These are phyloP conservation scores for Drosophila sturtevanti DNA, from an alignment of 1,140 invertebrate species.

Conservation along the genomic window DNA sequence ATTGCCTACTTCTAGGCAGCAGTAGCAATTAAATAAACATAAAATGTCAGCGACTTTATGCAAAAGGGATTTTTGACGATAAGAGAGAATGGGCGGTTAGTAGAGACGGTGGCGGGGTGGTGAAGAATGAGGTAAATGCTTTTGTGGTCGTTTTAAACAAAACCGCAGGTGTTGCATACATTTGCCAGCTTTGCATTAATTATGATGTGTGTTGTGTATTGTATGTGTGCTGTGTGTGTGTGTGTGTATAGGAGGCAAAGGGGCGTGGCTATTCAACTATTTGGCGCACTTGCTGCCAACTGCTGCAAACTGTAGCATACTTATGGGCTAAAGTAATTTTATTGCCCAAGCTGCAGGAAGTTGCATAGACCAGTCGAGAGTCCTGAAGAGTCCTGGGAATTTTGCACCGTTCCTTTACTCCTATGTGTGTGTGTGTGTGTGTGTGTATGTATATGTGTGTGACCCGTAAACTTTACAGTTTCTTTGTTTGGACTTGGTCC, in stretches of 20 bases:
- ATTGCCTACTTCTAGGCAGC: constrained; percentile 44
- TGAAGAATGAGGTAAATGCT: constrained; percentile 32
- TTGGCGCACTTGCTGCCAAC: constrained; percentile 65
- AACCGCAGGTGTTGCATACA: constrained; percentile 82
- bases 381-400: constrained; percentile 53
- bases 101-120: neutral
- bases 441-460: constrained; percentile 32
- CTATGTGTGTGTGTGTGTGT: neutral
- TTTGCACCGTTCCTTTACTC: constrained; percentile 17
- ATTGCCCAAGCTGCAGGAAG: constrained; percentile 72
- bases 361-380: constrained; percentile 51
- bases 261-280: constrained; percentile 66
- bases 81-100: too few relatives aligned
- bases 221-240: neutral
- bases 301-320: constrained; percentile 65
- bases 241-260: constrained; percentile 1
- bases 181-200: constrained; percentile 83
- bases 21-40: constrained; percentile 72
- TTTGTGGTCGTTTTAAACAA: constrained; percentile 82
- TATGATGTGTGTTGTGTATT: constrained; percentile 73
- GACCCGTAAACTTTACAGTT: constrained; percentile 77
- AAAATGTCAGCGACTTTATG: constrained; percentile 65
- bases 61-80: too few relatives aligned
- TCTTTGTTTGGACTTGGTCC: constrained; percentile 74
- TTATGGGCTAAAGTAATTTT: constrained; percentile 72